Conservation (phyloP, 2,888 invertebrate genomes). For the Silvanus unidentatus region DNA sequence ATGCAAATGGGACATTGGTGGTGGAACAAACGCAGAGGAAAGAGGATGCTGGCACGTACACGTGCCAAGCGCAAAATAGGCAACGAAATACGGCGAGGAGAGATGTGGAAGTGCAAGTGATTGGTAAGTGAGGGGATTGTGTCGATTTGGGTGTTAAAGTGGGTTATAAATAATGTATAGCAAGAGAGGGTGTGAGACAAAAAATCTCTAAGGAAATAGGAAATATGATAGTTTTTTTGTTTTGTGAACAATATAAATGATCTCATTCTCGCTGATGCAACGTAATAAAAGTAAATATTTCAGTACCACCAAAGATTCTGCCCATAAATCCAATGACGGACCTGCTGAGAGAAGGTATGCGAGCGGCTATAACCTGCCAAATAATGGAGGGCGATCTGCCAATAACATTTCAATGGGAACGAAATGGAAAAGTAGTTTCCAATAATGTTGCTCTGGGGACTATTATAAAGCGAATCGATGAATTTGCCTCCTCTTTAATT, state of each 20-base stretch:
- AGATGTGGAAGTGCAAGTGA: constrained; percentile 69
- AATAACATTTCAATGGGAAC: constrained; percentile 85
- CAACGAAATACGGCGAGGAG: constrained; percentile 73
- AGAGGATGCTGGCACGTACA: constrained; percentile 85
- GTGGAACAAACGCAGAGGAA: constrained; percentile 79
- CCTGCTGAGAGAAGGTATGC: constrained; percentile 74
- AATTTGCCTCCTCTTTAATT: constrained; percentile 78
- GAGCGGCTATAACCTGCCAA: constrained; percentile 85
- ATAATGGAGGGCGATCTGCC: constrained; percentile 90
- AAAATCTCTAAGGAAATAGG: too few species aligned
- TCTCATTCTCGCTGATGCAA: too few species aligned
- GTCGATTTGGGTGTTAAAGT: too few species aligned
- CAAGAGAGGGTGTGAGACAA: too few species aligned
- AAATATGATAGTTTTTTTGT: too few species aligned
- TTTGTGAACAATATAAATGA: too few species aligned
- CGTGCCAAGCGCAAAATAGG: constrained; percentile 81
- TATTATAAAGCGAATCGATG: constrained; percentile 62
- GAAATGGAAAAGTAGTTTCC: constrained; percentile 71
- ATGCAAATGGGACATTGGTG: constrained; percentile 78
- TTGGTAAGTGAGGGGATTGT: constrained; percentile 51
- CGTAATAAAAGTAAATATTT: too few species aligned
- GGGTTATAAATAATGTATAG: too few species aligned
- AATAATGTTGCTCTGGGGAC: constrained; percentile 48
- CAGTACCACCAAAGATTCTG: constrained; percentile 78
- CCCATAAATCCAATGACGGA: constrained; percentile 78